A percentile compares a stretch with the other conserved stretches of the same genome.
Evolutionary conservation across 2,888 invertebrate species (phyloP).

Genomic region (Mesochorus sp.): DNA sequence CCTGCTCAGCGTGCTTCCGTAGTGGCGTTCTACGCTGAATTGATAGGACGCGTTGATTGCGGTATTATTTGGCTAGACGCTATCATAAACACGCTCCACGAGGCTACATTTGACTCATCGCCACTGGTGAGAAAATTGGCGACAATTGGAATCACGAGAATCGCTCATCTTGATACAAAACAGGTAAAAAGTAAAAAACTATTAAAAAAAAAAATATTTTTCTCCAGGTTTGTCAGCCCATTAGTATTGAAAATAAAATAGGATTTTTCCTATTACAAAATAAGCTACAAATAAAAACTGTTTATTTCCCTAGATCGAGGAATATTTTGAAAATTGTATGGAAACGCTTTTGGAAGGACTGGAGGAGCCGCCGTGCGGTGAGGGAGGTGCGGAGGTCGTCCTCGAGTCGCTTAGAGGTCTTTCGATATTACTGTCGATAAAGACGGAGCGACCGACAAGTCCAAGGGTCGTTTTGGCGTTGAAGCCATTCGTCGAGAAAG

Average conservation of each 20-base stretch:
- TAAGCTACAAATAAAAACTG: no score
- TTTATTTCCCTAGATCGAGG: slow-evolving; percentile 69
- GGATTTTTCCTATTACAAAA: no score
- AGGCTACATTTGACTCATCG: slow-evolving; percentile 76
- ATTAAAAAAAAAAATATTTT: neutral
- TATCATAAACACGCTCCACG: slow-evolving; percentile 75
- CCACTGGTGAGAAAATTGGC: slow-evolving; percentile 76
- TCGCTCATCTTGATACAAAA: slow-evolving; percentile 72
- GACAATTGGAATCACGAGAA: slow-evolving; percentile 74
- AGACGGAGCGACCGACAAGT: slow-evolving; percentile 72
- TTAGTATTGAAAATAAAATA: neutral
- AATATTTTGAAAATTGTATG: slow-evolving; percentile 75
- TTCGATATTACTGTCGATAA: slow-evolving; percentile 71
- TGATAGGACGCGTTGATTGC: slow-evolving; percentile 72
- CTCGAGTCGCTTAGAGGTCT: slow-evolving; percentile 76
- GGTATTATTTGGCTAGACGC: slow-evolving; percentile 75
- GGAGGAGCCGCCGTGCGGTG: slow-evolving; percentile 73
- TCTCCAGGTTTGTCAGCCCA: neutral
- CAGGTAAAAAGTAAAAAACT: slow-evolving; percentile 65
- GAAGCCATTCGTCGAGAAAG: slow-evolving; percentile 78
- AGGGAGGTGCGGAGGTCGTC: slow-evolving; percentile 75
- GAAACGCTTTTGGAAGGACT: slow-evolving; percentile 75
- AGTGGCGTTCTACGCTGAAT: slow-evolving; percentile 73
- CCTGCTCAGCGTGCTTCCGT: slow-evolving; percentile 75
- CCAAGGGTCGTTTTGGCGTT: slow-evolving; percentile 75